A percentile compares a stretch with the other conserved stretches of the same genome.
Conservation (phyloP, 2,113 vertebrate genomes). For the Dendrocopos noguchii region DNA sequence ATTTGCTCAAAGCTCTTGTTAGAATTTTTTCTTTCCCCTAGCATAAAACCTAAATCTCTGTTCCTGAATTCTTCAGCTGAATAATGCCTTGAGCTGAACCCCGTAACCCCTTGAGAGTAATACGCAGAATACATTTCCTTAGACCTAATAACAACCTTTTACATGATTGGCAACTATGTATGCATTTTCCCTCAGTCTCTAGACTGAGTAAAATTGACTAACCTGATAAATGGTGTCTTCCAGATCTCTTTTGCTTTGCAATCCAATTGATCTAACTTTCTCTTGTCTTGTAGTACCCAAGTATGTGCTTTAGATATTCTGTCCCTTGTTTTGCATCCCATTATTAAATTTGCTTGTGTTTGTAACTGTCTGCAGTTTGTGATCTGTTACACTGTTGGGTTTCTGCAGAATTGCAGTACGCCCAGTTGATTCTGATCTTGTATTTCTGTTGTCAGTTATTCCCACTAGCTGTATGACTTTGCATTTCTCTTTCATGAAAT, state of each 20-base stretch:
- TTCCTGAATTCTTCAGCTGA: background rate
- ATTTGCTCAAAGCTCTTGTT: background rate
- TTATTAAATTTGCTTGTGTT: background rate
- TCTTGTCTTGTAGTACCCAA: background rate
- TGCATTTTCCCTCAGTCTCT: background rate
- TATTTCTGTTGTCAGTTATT: background rate
- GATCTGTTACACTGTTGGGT: background rate
- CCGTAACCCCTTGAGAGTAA: background rate
- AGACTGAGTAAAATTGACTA: background rate
- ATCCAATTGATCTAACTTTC: background rate
- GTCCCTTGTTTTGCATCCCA: background rate
- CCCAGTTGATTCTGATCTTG: background rate
- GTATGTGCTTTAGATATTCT: background rate
- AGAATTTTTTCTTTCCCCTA: background rate
- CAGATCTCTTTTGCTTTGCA: background rate
- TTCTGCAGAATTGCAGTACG: background rate
- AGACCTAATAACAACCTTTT: background rate
- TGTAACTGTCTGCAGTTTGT: background rate
- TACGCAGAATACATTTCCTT: background rate
- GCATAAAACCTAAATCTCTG: background rate
- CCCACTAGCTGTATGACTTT: background rate
- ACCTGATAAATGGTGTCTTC: background rate
- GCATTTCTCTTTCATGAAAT: background rate
- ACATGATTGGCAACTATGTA: background rate
- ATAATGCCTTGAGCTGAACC: background rate